Conservation (phyloP, 2,113 vertebrate species). For the Cygnus atratus region DNA sequence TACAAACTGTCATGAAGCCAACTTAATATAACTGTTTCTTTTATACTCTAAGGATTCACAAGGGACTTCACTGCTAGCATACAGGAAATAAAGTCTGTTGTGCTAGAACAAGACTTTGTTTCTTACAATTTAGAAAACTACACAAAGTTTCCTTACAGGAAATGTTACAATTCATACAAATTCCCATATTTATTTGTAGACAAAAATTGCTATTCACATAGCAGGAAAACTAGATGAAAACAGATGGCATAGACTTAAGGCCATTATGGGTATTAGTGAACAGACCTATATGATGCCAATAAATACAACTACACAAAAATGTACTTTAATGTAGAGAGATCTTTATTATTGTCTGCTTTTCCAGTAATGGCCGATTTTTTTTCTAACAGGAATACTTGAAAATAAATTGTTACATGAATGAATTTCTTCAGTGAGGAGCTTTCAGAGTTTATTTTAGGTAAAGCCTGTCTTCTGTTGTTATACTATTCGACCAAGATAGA, state of each 20-base stretch:
- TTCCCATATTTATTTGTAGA: conserved; percentile 60
- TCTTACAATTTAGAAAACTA: conserved; percentile 49
- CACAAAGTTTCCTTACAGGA: conserved; percentile 58
- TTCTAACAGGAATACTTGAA: background rate
- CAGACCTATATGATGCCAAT: background rate
- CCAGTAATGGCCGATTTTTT: background rate
- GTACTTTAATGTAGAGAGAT: background rate
- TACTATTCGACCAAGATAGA: conserved; percentile 91
- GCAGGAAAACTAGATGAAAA: conserved; percentile 41
- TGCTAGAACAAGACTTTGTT: conserved; percentile 57
- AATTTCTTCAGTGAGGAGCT: background rate
- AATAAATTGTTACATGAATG: background rate
- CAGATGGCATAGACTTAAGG: background rate
- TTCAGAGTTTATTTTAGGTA: background rate
- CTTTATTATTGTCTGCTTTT: conserved; percentile 18
- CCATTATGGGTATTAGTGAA: background rate
- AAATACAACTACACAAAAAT: background rate
- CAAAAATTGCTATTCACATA: conserved; percentile 26
- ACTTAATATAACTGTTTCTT: conserved; percentile 66
- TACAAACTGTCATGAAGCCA: conserved; percentile 59
- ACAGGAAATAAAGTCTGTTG: conserved; percentile 67
- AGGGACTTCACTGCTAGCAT: conserved; percentile 58
- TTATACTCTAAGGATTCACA: conserved; percentile 57
- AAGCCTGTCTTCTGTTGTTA: conserved; percentile 66
- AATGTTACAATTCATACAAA: conserved; percentile 63